phyloP scores from a whole-genome alignment of 2,797 vertebrate genomes.

The Paratrypauchen microcephalus region DNA sequence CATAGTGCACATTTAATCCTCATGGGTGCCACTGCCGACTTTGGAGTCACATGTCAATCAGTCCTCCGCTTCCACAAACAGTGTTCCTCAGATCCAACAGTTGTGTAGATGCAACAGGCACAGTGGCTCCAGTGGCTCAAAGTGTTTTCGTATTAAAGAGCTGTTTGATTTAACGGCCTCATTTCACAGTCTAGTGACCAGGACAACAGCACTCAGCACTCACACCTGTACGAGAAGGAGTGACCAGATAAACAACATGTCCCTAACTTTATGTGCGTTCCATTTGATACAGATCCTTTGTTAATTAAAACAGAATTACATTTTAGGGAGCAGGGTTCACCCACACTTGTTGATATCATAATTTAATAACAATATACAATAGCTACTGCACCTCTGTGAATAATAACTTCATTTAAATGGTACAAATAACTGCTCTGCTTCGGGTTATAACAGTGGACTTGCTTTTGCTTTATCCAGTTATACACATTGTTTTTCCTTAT shows the following conservation, averaged over 20 bases:
- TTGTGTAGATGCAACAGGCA: constrained; percentile 4
- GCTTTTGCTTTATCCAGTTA: not conserved
- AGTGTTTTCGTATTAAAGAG: constrained; percentile 66
- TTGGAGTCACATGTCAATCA: too few species aligned
- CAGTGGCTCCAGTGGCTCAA: constrained; percentile 16
- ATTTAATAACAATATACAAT: not conserved
- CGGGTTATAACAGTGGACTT: not conserved
- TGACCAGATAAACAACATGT: constrained; percentile 8
- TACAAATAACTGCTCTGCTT: not conserved
- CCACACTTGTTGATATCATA: not conserved
- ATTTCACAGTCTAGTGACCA: constrained; percentile 74
- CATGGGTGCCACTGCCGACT: not conserved
- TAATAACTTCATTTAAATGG: not conserved
- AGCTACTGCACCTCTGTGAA: not conserved
- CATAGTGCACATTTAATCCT: not conserved
- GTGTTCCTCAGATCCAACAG: not conserved
- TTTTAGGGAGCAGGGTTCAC: not conserved
- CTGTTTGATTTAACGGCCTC: constrained; percentile 69
- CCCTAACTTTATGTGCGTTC: constrained; percentile 3
- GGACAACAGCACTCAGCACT: constrained; percentile 30
- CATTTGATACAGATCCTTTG: constrained; percentile 5
- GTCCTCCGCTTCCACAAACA: not conserved
- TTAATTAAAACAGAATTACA: constrained; percentile 6
- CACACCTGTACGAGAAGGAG: constrained; percentile 13
- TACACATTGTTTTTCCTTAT: too few species aligned